phyloP scores from a whole-genome alignment of 2,113 vertebrate genomes.

The Scophthalmus maximus region DNA sequence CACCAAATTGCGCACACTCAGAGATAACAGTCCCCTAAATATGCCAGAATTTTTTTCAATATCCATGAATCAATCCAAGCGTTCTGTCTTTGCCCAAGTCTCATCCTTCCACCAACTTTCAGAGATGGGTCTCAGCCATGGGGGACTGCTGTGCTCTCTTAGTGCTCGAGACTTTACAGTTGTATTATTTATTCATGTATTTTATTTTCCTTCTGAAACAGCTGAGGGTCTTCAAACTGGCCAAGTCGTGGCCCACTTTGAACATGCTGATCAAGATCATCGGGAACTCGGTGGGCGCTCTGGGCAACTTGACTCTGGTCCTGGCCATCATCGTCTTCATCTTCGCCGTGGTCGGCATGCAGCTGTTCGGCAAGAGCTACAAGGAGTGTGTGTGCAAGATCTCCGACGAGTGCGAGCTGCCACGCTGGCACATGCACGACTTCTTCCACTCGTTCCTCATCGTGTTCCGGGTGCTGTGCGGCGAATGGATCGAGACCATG shows the following conservation, averaged over 20 bases:
- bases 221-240: slow-evolving; percentile 97
- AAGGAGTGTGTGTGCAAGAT: slow-evolving; percentile 94
- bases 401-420: slow-evolving; percentile 84
- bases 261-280: slow-evolving; percentile 99
- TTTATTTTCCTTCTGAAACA: slow-evolving; percentile 62
- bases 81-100: no score
- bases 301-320: slow-evolving; percentile 96
- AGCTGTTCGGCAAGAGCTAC: slow-evolving; percentile 97
- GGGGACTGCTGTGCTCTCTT: no score
- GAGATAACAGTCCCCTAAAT: no score
- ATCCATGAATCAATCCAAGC: no score
- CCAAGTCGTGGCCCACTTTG: slow-evolving; percentile 98
- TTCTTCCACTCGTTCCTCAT: slow-evolving; percentile 99
- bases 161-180: no score
- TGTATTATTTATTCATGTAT: neutral
- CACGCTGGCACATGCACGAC: slow-evolving; percentile 98
- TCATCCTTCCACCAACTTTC: no score
- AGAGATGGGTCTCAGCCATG: no score
- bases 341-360: slow-evolving; percentile 98
- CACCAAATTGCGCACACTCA: no score
- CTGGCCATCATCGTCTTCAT: slow-evolving; percentile 99
- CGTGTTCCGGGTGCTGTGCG: slow-evolving; percentile 96
- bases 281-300: slow-evolving; percentile 95
- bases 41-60: no score
- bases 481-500: slow-evolving; percentile 99